Evolutionary conservation across 2,113 vertebrate species (phyloP).

Genomic region (Scomber scombrus): DNA sequence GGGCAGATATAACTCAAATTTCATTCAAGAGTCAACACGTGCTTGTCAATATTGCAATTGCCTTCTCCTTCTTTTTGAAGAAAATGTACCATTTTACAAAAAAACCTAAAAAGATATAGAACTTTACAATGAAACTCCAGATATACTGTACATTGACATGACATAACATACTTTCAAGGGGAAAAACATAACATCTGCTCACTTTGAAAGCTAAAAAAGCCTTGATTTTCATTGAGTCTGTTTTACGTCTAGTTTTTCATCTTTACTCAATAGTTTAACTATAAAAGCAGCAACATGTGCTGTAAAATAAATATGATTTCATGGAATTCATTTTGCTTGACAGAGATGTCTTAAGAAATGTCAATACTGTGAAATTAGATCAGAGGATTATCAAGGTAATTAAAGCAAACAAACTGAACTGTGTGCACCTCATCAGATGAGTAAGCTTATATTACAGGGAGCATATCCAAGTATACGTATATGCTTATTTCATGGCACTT

Average conservation of each 20-base stretch:
- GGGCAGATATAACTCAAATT: neutral
- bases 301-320: neutral
- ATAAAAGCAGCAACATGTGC: neutral
- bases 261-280: neutral
- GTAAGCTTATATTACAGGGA: conserved; percentile 11
- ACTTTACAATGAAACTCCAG: conserved; percentile 5
- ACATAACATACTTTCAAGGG: neutral
- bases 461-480: conserved; percentile 16
- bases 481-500: conserved; percentile 32
- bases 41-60: neutral
- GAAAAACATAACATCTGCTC: neutral
- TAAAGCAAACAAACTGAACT: conserved; percentile 4
- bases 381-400: neutral
- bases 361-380: conserved; percentile 5
- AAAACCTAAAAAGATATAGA: conserved; percentile 17
- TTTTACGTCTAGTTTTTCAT: neutral
- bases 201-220: neutral
- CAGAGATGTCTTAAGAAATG: neutral
- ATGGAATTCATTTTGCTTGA: neutral
- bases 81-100: neutral
- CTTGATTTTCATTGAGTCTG: neutral
- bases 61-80: neutral
- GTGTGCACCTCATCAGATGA: conserved; percentile 11
- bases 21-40: neutral
- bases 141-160: conserved; percentile 17